Conservation (phyloP, 2,797 vertebrate species). For the Halcyon chelicuti region DNA sequence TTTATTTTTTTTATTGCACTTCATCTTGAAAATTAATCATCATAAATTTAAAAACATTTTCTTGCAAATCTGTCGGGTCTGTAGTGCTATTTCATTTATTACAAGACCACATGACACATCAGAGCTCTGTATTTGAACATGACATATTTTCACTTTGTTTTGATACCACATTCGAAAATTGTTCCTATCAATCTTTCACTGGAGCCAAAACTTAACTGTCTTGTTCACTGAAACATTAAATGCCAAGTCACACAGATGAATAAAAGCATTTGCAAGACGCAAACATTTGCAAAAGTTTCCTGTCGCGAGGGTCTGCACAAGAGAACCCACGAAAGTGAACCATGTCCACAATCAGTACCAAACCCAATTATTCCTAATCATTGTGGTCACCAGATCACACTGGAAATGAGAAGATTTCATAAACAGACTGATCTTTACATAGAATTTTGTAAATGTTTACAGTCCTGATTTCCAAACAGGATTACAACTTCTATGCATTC, state of each 20-base stretch:
- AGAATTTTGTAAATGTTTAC: not conserved
- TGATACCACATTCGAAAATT: slow-evolving; percentile 79
- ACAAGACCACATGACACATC: slow-evolving; percentile 67
- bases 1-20: slow-evolving; percentile 70
- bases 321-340: not conserved
- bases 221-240: slow-evolving; percentile 79
- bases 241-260: slow-evolving; percentile 68
- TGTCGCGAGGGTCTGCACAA: not conserved
- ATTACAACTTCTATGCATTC: not conserved
- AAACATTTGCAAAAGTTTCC: slow-evolving; percentile 36
- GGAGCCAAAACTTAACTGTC: slow-evolving; percentile 74
- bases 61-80: slow-evolving; percentile 74
- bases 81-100: slow-evolving; percentile 75
- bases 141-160: slow-evolving; percentile 81
- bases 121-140: slow-evolving; percentile 77
- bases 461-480: not conserved
- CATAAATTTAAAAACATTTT: slow-evolving; percentile 76
- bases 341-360: not conserved
- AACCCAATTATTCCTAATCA: not conserved
- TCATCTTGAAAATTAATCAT: slow-evolving; percentile 81
- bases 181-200: slow-evolving; percentile 78
- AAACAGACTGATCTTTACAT: not conserved
- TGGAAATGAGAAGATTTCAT: not conserved
- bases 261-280: slow-evolving; percentile 57
- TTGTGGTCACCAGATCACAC: not conserved